Conservation (phyloP, 2,797 vertebrate genomes). For the Spinus olivaceus region DNA sequence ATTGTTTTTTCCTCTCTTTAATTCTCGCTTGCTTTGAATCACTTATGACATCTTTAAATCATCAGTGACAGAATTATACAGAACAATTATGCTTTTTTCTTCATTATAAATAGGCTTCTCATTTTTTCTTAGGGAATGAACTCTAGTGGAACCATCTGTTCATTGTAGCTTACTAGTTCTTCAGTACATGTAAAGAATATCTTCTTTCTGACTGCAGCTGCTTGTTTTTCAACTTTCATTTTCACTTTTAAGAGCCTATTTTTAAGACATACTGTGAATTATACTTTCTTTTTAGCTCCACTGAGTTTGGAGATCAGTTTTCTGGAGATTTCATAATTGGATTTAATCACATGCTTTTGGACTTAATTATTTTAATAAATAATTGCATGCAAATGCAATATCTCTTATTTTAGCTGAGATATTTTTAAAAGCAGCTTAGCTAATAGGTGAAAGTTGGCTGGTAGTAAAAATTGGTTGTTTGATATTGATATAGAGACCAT, state of each 20-base stretch:
- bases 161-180: neutral
- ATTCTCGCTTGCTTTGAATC: neutral
- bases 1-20: neutral
- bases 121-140: neutral
- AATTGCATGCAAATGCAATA: neutral
- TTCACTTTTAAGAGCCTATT: neutral
- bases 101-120: neutral
- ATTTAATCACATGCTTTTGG: neutral
- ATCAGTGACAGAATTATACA: neutral
- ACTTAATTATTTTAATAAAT: neutral
- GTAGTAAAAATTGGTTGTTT: neutral
- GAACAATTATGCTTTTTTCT: neutral
- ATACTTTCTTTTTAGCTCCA: neutral
- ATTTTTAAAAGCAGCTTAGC: neutral
- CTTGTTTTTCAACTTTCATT: conserved; percentile 7
- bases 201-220: neutral
- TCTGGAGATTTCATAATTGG: neutral
- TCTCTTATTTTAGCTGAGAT: neutral
- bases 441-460: neutral
- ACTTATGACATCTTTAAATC: neutral
- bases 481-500: neutral
- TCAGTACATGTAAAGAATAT: neutral
- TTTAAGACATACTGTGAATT: neutral
- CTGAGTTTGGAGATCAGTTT: neutral
- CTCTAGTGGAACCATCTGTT: neutral